These are phyloP conservation scores for Globodera rostochiensis DNA, from an alignment of 1,140 invertebrate species.

Conservation along the genomic window DNA sequence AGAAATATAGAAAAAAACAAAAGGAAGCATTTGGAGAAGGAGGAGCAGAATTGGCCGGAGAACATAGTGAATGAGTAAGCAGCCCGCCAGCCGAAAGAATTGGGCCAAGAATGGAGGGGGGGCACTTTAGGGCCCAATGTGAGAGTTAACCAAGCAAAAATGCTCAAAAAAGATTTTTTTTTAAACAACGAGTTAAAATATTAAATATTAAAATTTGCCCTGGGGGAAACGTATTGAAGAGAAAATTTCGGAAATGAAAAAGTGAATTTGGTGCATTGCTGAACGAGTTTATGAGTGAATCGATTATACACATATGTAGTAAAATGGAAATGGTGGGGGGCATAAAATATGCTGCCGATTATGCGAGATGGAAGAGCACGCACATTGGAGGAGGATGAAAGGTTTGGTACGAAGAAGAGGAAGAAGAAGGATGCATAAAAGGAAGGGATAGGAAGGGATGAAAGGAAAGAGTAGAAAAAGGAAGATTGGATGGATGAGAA, in stretches of 20 bases:
- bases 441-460: too few relatives aligned
- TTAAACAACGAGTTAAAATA: too few relatives aligned
- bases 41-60: neutral
- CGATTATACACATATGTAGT: too few relatives aligned
- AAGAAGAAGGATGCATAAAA: too few relatives aligned
- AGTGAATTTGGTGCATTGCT: neutral
- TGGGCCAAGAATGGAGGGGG: neutral
- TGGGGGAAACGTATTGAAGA: neutral
- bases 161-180: too few relatives aligned
- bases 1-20: too few relatives aligned
- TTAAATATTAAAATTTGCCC: neutral
- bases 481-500: neutral
- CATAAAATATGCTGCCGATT: conserved; percentile 1
- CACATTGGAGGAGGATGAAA: neutral
- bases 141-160: too few relatives aligned
- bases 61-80: conserved; percentile 7
- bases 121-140: neutral
- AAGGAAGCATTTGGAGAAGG: too few relatives aligned
- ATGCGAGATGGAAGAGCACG: neutral
- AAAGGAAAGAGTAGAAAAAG: conserved; percentile 8
- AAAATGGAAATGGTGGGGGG: neutral
- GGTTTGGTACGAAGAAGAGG: too few relatives aligned
- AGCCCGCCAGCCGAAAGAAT: neutral
- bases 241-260: conserved; percentile 4
- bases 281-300: too few relatives aligned